Percentiles rank a stretch among this genome's conserved stretches.
Conservation (phyloP, 2,888 invertebrate genomes). For the Acholoe squamosa region DNA sequence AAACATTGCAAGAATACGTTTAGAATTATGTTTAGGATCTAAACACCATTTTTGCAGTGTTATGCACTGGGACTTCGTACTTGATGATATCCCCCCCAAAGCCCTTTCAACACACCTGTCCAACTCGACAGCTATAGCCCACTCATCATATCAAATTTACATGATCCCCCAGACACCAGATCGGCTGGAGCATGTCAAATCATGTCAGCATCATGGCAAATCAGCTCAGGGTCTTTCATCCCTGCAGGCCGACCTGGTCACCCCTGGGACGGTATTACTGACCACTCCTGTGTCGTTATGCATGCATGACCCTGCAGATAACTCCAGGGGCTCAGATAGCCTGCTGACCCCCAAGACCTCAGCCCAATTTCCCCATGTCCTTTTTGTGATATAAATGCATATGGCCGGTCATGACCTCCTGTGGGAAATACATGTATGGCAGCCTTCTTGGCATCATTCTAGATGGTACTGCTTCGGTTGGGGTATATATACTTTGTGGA, state of each 20-base stretch:
- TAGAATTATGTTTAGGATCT: too few relatives aligned
- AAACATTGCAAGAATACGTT: too few relatives aligned
- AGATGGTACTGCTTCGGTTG: too few relatives aligned
- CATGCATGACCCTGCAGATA: constrained; percentile 15
- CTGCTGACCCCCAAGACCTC: background rate
- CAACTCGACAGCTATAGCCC: background rate
- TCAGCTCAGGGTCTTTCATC: constrained; percentile 15
- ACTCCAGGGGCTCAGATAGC: background rate
- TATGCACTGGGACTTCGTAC: background rate
- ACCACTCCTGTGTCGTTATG: background rate
- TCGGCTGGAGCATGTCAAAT: constrained; percentile 32
- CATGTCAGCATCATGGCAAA: background rate
- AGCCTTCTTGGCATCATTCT: too few relatives aligned
- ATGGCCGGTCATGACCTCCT: background rate
- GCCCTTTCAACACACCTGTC: constrained; percentile 35
- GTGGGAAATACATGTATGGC: too few relatives aligned
- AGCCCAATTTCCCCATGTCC: background rate
- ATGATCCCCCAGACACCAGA: background rate
- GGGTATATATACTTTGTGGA: too few relatives aligned
- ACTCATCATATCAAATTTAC: constrained; percentile 37
- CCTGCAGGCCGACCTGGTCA: background rate
- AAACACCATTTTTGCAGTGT: too few relatives aligned
- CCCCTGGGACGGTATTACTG: constrained; percentile 2
- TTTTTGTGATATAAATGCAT: background rate
- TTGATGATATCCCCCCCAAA: background rate